Base-by-base conservation (phyloP, 2,888 invertebrate genomes). In the Drosophila melanosoma region DNA sequence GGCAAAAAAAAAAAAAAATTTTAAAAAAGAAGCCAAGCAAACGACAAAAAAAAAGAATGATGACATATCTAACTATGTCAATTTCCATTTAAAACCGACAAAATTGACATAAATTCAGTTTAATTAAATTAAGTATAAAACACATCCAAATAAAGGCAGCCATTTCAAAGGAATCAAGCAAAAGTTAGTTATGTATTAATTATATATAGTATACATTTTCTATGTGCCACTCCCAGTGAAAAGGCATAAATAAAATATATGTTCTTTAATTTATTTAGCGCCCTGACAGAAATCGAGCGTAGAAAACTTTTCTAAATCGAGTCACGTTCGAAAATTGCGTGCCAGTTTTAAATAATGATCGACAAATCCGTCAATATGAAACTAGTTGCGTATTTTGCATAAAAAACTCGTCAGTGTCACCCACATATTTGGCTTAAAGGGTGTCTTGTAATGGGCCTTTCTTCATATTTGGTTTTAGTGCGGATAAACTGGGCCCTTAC, bases 91-190 rank as follows among this genome's bases (percentile, higher is more conserved):
- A 58, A 70, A 79, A 72, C 64, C 23, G 62, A 52, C 61, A 57
- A 74, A 86, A 86, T 79, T 67, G 76, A 79, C 74, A 77, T 69
- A 58, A 75, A 81, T 76, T 69, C 61, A 70, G 73, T 80, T 83
- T 83, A 86, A 87, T 86, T 87, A 66, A 86, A 89, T 89, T 89
- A 84, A 84, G 70, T 53, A 77, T 54, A 68, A 64, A 74, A 59
- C 26, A 12, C 54, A 17, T 36, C 26, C 45, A 56, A 58, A 35
- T 29, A 63, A 59, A 71, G 58, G 12, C 17, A 36, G 23, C 3
- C 10, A 40, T 38, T 56, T 32, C 12, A 3, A 23, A 20, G n/a
- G 33, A 29, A 57, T 36, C 23, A 11, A n/a, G 11, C n/a, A 56
- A 38, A 4, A 32, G 32, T 10, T 15, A 23, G 4, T 8, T 23